Conservation (phyloP, 2,113 vertebrate species). For the Leptobrachium ailaonicum region DNA sequence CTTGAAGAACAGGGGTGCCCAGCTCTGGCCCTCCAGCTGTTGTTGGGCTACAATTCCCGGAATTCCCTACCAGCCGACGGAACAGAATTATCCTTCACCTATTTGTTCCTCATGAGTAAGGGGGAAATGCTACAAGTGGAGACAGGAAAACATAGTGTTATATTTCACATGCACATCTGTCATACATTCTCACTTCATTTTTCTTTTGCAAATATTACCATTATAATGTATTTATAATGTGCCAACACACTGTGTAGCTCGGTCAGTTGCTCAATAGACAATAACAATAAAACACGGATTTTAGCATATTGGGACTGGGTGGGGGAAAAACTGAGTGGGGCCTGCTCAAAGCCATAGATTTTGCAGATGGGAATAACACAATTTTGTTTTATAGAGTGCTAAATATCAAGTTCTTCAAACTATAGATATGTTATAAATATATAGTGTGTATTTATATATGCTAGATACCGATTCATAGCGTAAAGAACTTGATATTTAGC, state of each 20-base stretch:
- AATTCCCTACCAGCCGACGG: no score
- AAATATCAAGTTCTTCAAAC: not conserved
- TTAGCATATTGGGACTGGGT: not conserved
- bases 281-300: not conserved
- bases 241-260: conserved; percentile 33
- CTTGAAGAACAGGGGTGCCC: no score
- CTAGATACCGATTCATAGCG: no score
- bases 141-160: conserved; percentile 25
- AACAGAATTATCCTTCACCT: no score
- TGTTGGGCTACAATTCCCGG: no score
- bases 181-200: conserved; percentile 40
- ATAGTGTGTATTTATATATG: no score
- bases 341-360: no score
- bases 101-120: not conserved
- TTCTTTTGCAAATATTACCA: conserved; percentile 29
- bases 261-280: conserved; percentile 22
- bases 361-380: no score
- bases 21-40: no score
- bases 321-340: not conserved
- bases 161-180: conserved; percentile 42
- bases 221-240: conserved; percentile 38
- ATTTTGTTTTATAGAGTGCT: not conserved
- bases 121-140: not conserved
- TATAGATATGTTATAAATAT: no score
- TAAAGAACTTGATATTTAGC: no score